Conservation (phyloP, 1,140 invertebrate species). For the Brachystomella parvula region DNA sequence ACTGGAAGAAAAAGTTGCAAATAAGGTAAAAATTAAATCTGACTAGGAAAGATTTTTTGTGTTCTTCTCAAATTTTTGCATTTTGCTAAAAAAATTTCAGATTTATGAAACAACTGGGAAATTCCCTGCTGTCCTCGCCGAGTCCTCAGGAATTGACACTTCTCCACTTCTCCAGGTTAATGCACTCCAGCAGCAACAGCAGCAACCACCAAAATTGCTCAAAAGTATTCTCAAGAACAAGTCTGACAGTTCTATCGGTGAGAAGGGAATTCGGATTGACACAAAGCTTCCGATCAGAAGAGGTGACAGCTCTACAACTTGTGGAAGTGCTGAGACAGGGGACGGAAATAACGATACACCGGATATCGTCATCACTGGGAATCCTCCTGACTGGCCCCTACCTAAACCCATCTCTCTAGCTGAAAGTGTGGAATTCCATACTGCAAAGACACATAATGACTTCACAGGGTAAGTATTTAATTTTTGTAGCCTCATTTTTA, state of each 20-base stretch:
- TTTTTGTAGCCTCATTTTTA: neutral
- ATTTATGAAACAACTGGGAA: neutral
- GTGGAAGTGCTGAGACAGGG: conserved; percentile 17
- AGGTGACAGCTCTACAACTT: neutral
- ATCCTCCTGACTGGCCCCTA: conserved; percentile 15
- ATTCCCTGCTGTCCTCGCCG: neutral
- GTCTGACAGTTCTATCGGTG: conserved; percentile 35
- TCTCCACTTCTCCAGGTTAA: neutral
- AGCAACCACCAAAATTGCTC: conserved; percentile 28
- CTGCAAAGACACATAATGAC: conserved; percentile 27
- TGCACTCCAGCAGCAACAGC: neutral
- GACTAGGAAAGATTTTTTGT: neutral
- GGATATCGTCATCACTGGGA: conserved; percentile 20
- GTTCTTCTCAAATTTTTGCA: too few species aligned
- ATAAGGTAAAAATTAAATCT: neutral
- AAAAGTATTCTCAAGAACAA: conserved; percentile 38
- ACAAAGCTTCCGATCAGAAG: conserved; percentile 11
- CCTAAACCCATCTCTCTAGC: conserved; percentile 26
- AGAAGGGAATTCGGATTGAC: conserved; percentile 30
- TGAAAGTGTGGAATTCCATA: conserved; percentile 26
- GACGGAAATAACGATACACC: conserved; percentile 28
- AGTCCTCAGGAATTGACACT: neutral
- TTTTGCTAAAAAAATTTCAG: neutral
- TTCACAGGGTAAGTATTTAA: conserved; percentile 11
- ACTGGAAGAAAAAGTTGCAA: conserved; percentile 20